Evolutionary conservation across 2,888 invertebrate genomes (phyloP).

Genomic region (Autographa gamma): DNA sequence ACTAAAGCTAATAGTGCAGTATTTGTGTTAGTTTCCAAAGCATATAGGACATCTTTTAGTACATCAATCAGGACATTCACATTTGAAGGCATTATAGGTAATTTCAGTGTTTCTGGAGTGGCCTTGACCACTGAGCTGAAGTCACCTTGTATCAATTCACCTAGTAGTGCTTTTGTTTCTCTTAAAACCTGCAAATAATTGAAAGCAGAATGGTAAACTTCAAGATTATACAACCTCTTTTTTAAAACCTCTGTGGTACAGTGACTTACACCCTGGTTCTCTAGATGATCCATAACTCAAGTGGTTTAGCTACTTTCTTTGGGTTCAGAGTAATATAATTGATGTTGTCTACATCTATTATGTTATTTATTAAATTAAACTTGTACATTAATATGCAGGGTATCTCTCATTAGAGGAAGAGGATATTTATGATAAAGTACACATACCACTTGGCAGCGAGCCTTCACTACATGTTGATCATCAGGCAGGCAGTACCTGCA

Average conservation of each 20-base stretch:
- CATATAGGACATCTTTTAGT: conserved; percentile 90
- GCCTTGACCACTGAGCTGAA: conserved; percentile 84
- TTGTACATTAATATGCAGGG: too few species aligned
- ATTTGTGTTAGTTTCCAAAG: conserved; percentile 91
- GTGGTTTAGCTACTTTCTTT: too few species aligned
- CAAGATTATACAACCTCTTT: too few species aligned
- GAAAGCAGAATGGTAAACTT: too few species aligned
- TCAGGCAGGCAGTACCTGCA: conserved; percentile 78
- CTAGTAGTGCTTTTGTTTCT: conserved; percentile 83
- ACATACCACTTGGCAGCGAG: conserved; percentile 88
- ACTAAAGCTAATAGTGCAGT: conserved; percentile 90
- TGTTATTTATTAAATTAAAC: too few species aligned
- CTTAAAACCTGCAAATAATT: conserved; percentile 88
- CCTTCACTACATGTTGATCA: conserved; percentile 85
- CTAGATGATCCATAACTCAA: too few species aligned
- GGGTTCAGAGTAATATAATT: too few species aligned
- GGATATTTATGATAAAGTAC: background rate
- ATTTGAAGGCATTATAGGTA: conserved; percentile 82
- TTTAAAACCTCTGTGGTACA: too few species aligned
- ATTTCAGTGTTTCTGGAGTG: conserved; percentile 72
- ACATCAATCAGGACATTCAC: conserved; percentile 89
- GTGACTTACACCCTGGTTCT: too few species aligned
- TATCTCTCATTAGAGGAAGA: too few species aligned
- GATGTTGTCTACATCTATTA: too few species aligned
- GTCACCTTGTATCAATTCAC: conserved; percentile 79